Base-by-base conservation (phyloP, 2,888 invertebrate species). In the Diplolepis rosae region DNA sequence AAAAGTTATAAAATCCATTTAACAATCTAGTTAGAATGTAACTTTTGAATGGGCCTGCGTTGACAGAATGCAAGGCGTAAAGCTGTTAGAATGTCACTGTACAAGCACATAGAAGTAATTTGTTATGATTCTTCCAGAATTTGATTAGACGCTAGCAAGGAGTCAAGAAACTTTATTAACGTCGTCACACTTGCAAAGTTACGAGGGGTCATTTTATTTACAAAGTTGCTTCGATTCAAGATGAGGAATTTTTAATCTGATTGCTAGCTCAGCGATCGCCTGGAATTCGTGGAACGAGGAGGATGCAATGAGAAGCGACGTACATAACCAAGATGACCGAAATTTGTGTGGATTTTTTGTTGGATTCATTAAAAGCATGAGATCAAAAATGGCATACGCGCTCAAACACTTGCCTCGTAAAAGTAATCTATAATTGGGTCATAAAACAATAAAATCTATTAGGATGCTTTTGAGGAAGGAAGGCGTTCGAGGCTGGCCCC, bases 401-500 rank as follows among this genome's bases (percentile, higher is more conserved):
- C 70, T 69, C 42, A 51, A 66, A 71, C 42, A 68, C 67, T 79
- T 75, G 76, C 79, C 82, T 85, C 86, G 83, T 85, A 85, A 87
- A 85, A 82, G 82, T 85, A 85, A 87, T 87, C 84, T 82, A 80
- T 85, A 87, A 88, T 85, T 86, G 84, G 85, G 80, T 82, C 82
- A 83, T 87, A 86, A 87, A 87, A 85, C 83, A 84, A 87, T 87
- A 85, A 88, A 87, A 79, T 85, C 83, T 84, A 83, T 85, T 81
- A 84, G 81, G 77, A 77, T 54, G 45, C 45, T 71, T 75, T 78
- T 78, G 75, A 76, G 73, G 77, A 77, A 77, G 73, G 45, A 70
- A 73, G 66, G 35, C 65, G 68, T 51, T 69, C 7, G 66, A 66
- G 70, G 18, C 45, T 45, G 45, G 45, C 7, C 4, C 18, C 45